These are phyloP conservation scores for Dromius quadrimaculatus DNA, from an alignment of 2,888 invertebrate genomes.

Conservation along the genomic window DNA sequence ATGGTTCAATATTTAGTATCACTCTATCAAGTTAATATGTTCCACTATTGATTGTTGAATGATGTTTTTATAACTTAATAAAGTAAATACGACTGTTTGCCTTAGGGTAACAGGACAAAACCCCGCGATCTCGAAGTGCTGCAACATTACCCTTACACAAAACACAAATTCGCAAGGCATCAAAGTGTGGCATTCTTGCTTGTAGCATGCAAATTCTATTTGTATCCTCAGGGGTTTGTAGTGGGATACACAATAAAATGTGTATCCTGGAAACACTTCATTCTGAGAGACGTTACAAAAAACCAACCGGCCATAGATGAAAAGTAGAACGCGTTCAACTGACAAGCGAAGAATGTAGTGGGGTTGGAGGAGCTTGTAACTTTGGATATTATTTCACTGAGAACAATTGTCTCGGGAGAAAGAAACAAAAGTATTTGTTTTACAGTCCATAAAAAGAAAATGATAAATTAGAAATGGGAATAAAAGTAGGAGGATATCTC, in stretches of 20 bases:
- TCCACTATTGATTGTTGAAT: too few relatives aligned
- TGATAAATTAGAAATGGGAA: too few relatives aligned
- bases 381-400: background rate
- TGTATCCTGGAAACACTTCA: conserved; percentile 30
- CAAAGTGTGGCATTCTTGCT: conserved; percentile 12
- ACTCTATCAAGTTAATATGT: too few relatives aligned
- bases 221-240: conserved; percentile 13
- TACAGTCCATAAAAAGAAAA: too few relatives aligned
- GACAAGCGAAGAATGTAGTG: background rate
- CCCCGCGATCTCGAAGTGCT: too few relatives aligned
- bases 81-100: too few relatives aligned
- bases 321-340: background rate
- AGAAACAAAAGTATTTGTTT: background rate
- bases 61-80: too few relatives aligned
- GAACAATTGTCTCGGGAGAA: background rate
- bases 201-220: conserved; percentile 35
- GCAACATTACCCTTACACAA: too few relatives aligned
- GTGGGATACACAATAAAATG: conserved; percentile 36
- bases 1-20: too few relatives aligned
- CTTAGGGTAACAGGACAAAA: too few relatives aligned
- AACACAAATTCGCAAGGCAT: conserved; percentile 5
- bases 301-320: background rate
- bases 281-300: conserved; percentile 29
- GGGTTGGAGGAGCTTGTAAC: background rate
- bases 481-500: too few relatives aligned